These are phyloP conservation scores for Polietes domitor DNA, from an alignment of 2,888 invertebrate species.

Conservation along the genomic window DNA sequence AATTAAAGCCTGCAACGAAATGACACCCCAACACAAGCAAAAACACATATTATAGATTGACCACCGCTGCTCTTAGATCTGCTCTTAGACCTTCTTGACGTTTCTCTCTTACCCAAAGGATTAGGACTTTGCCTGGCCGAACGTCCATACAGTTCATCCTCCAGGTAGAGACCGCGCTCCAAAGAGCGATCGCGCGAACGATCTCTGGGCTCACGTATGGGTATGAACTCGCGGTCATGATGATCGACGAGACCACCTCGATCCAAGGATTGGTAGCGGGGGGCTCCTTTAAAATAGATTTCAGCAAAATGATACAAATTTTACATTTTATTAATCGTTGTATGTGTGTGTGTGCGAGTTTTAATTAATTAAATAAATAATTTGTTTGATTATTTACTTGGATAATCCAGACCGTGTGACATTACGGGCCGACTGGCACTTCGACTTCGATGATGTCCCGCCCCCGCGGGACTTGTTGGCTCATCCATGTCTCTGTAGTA, in stretches of 20 bases:
- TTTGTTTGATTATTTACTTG: slow-evolving; percentile 80
- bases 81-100: not conserved
- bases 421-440: slow-evolving; percentile 89
- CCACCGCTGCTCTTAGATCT: too few relatives aligned
- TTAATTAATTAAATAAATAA: too few relatives aligned
- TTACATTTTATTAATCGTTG: slow-evolving; percentile 20
- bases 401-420: slow-evolving; percentile 83
- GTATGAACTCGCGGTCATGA: slow-evolving; percentile 93
- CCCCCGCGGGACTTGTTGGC: slow-evolving; percentile 92
- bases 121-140: slow-evolving; percentile 88
- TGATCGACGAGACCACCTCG: slow-evolving; percentile 87
- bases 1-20: slow-evolving; percentile 72
- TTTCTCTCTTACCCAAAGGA: slow-evolving; percentile 80
- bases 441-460: slow-evolving; percentile 90
- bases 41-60: not conserved
- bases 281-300: slow-evolving; percentile 57
- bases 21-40: not conserved
- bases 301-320: slow-evolving; percentile 29
- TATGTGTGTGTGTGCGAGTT: not conserved
- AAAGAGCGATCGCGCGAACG: slow-evolving; percentile 86
- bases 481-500: slow-evolving; percentile 90
- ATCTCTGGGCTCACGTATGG: slow-evolving; percentile 89
- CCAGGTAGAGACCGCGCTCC: slow-evolving; percentile 86
- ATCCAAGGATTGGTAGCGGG: slow-evolving; percentile 87
- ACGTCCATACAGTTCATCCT: slow-evolving; percentile 86